These are phyloP conservation scores for Hirundo rustica DNA, from an alignment of 2,797 vertebrate genomes.

Conservation along the genomic window DNA sequence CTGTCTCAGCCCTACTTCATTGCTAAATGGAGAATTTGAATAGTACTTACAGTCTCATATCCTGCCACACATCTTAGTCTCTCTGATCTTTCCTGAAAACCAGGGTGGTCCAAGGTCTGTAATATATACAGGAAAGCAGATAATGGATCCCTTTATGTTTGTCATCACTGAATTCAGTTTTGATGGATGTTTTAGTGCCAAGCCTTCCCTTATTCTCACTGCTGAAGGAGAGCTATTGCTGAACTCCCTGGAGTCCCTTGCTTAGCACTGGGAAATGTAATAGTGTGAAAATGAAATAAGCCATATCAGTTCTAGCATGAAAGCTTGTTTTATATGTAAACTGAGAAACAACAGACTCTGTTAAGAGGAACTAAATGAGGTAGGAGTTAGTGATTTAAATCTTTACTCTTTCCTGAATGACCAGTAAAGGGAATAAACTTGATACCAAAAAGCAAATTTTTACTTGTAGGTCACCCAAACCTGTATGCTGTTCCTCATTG, in stretches of 20 bases:
- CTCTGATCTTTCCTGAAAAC: slow-evolving; percentile 51
- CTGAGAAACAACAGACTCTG: background rate
- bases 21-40: slow-evolving; percentile 32
- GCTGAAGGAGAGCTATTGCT: background rate
- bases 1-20: background rate
- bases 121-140: slow-evolving; percentile 32
- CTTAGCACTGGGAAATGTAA: background rate
- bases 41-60: background rate
- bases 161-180: slow-evolving; percentile 25
- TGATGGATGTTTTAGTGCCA: background rate
- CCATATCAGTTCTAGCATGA: background rate
- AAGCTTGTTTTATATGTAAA: background rate
- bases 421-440: background rate
- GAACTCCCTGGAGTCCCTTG: background rate
- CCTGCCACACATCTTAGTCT: slow-evolving; percentile 10
- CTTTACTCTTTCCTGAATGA: background rate
- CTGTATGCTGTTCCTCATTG: background rate
- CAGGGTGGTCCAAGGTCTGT: slow-evolving; percentile 13
- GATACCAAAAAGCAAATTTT: background rate
- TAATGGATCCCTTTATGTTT: slow-evolving; percentile 41
- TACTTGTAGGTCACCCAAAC: background rate
- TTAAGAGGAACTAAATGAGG: background rate
- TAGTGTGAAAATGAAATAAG: background rate
- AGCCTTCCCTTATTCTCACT: background rate
- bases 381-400: background rate